phyloP scores from a whole-genome alignment of 2,113 vertebrate species.

The chimpanzee (Pan troglodytes) region NHGRI_mPanTro3-v2.1_pri NC_072412.2:56534501-56535000 shows the following conservation, averaged over 20 bases:
- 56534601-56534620: background rate
- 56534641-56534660: background rate
- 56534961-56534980: too few species aligned
- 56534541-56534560: background rate
- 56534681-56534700: background rate
- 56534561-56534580: background rate
- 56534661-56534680: background rate
- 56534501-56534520: background rate
- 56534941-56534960: too few species aligned
- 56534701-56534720: too few species aligned
- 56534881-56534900: too few species aligned
- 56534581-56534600: background rate
- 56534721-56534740: background rate
- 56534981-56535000: too few species aligned
- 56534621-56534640: background rate
- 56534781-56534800: slow-evolving; percentile 16
- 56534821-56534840: too few species aligned
- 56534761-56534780: background rate
- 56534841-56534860: too few species aligned
- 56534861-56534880: too few species aligned
- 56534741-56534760: background rate
- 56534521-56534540: background rate
- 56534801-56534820: background rate
- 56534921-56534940: too few species aligned
- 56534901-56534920: too few species aligned